Evolutionary conservation across 92 coral and sea anemone species (phyloP), one percentile per base, ranked within the genome.

Genomic region (Nematostella vectensis): DNA sequence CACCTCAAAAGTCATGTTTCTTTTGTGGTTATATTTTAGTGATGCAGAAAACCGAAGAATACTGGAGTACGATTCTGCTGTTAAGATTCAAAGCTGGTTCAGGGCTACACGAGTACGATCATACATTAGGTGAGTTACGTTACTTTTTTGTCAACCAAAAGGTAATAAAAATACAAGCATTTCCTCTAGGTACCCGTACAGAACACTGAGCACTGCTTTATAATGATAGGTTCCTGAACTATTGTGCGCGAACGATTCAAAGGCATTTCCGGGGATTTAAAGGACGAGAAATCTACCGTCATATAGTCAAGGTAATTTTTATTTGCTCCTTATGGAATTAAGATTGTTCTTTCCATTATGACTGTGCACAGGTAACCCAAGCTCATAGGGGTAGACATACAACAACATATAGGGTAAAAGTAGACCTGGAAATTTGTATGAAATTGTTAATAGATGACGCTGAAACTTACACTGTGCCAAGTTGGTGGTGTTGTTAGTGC

Each of bases 51-150:
- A 72, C 13, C 62, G 76, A 28, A 68, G 99, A 9, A 58, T 36
- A 3, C 57, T 52, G 31, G 99, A 93, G 49, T 76, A 74, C 71
- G 55, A 47, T 31, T 79, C 99, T 23, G 80, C 96, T 0, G 88
- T 93, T 1, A 73, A 69, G 61, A 78, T 93, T 48, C 99, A 93
- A 62, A 77, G 93, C 61, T 93, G 99, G 96, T 86, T 93, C 57
- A 78, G 96, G 69, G 96, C 76, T 17, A 73, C 78, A 22, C 79
- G 79, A 75, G 96, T 93, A 49, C 71, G 99, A 60, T 82, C 91
- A 15, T 93, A 86, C 61, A 44, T 93, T 31, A 93, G 57, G 99
- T 93, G 36, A 43, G 26, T 15, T 11, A 21, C n/a, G n/a, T n/a
- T n/a, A n/a, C n/a, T n/a, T 19, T 49, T 24, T n/a, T 1, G 15